These are phyloP conservation scores for Eretmochelys imbricata DNA, from an alignment of 2,113 vertebrate species.

Conservation along the genomic window DNA sequence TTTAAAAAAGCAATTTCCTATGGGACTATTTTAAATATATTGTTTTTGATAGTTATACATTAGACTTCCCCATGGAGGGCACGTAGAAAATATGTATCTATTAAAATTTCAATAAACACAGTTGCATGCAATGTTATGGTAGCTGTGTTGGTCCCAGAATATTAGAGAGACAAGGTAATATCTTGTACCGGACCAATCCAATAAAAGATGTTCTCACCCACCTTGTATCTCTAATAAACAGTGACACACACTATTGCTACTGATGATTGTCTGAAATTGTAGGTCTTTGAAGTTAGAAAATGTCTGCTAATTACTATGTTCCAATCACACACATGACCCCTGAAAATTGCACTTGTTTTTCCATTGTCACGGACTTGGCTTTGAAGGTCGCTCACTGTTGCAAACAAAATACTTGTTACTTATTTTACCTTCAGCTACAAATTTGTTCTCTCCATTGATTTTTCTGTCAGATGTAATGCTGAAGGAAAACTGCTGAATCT, in stretches of 20 bases:
- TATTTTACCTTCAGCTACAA: neutral
- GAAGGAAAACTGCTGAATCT: neutral
- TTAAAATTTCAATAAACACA: neutral
- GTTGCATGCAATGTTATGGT: neutral
- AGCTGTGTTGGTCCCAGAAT: neutral
- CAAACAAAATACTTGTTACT: conserved; percentile 38
- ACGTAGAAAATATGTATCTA: neutral
- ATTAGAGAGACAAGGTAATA: neutral
- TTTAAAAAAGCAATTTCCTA: neutral
- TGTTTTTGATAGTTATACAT: neutral
- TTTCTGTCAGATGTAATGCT: conserved; percentile 11
- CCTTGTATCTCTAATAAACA: neutral
- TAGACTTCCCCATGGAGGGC: neutral
- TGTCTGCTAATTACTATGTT: neutral
- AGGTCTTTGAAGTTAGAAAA: neutral
- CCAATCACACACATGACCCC: neutral
- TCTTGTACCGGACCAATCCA: neutral
- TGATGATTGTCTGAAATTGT: conserved; percentile 9
- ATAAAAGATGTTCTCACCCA: neutral
- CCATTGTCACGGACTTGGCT: neutral
- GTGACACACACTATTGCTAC: neutral
- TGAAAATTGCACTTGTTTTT: neutral
- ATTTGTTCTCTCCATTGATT: conserved; percentile 7
- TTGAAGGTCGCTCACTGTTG: neutral
- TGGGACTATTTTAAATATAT: neutral